These are phyloP conservation scores for Oncorhynchus clarkii DNA, from an alignment of 2,113 vertebrate genomes.

Conservation along the genomic window DNA sequence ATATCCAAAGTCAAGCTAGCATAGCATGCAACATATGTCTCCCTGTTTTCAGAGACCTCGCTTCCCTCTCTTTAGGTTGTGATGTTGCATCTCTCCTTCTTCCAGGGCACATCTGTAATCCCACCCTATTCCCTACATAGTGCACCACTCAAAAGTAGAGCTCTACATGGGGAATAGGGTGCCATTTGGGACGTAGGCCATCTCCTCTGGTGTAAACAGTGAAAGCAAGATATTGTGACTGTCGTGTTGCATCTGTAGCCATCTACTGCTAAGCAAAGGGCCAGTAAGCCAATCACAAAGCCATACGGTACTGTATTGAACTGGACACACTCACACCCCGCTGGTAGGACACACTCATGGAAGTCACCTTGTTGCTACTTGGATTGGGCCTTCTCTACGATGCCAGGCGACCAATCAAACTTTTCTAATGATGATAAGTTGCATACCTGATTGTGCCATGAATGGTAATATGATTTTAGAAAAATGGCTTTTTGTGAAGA, in stretches of 20 bases:
- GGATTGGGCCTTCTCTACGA: constrained; percentile 50
- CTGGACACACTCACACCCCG: constrained; percentile 32
- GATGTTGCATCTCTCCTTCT: constrained; percentile 29
- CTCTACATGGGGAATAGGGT: no score
- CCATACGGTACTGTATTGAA: constrained; percentile 7
- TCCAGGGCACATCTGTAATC: not conserved
- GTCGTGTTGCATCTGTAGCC: constrained; percentile 40
- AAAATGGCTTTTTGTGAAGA: constrained; percentile 74
- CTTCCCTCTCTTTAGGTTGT: constrained; percentile 28
- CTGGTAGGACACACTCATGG: constrained; percentile 60
- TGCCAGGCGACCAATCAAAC: constrained; percentile 24
- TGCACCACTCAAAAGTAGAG: no score
- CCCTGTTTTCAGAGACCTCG: constrained; percentile 59
- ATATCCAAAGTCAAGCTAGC: constrained; percentile 76
- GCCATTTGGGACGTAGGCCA: not conserved
- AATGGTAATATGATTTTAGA: constrained; percentile 61
- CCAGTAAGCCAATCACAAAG: constrained; percentile 41
- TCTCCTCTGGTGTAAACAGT: constrained; percentile 44
- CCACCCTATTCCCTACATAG: no score
- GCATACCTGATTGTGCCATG: constrained; percentile 73
- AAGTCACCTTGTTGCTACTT: constrained; percentile 74
- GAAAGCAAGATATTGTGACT: constrained; percentile 38
- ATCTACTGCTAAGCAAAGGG: constrained; percentile 31
- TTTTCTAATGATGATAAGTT: constrained; percentile 50
- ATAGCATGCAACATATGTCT: constrained; percentile 75